phyloP scores from a whole-genome alignment of 2,888 invertebrate genomes.

The Electrophaes corylata region DNA sequence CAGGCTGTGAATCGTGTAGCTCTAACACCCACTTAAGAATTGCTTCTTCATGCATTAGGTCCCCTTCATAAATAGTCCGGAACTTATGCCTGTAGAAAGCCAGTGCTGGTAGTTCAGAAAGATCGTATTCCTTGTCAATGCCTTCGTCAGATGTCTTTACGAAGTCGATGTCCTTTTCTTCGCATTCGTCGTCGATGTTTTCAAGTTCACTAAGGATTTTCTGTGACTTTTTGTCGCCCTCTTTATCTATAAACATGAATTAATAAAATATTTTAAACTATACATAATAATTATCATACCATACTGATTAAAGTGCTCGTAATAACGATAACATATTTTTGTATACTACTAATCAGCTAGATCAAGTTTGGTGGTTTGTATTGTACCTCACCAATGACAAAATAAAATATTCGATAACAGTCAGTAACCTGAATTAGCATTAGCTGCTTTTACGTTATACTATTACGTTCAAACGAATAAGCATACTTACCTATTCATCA shows the following conservation, averaged over 20 bases:
- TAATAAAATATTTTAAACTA: constrained; percentile 5
- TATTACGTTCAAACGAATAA: too few species aligned
- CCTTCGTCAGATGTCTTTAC: constrained; percentile 96
- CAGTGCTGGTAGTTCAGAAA: constrained; percentile 91
- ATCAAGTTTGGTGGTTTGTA: too few species aligned
- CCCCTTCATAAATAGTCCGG: constrained; percentile 94
- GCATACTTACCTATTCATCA: too few species aligned
- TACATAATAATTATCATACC: too few species aligned
- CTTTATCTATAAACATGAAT: constrained; percentile 86
- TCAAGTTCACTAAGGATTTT: constrained; percentile 95
- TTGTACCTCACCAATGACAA: too few species aligned
- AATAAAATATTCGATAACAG: not conserved
- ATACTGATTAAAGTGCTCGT: too few species aligned
- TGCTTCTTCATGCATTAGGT: constrained; percentile 95
- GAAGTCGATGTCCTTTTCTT: constrained; percentile 95
- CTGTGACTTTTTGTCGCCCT: constrained; percentile 94
- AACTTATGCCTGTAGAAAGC: constrained; percentile 95
- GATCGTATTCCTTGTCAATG: constrained; percentile 94
- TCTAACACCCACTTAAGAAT: constrained; percentile 96
- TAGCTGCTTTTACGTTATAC: too few species aligned
- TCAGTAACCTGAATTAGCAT: too few species aligned
- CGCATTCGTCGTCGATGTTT: constrained; percentile 96
- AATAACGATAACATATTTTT: too few species aligned
- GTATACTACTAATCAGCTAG: too few species aligned
- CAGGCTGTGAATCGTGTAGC: constrained; percentile 92